Base-by-base conservation (phyloP, 2,113 vertebrate species). In the Cavia aperea region DNA sequence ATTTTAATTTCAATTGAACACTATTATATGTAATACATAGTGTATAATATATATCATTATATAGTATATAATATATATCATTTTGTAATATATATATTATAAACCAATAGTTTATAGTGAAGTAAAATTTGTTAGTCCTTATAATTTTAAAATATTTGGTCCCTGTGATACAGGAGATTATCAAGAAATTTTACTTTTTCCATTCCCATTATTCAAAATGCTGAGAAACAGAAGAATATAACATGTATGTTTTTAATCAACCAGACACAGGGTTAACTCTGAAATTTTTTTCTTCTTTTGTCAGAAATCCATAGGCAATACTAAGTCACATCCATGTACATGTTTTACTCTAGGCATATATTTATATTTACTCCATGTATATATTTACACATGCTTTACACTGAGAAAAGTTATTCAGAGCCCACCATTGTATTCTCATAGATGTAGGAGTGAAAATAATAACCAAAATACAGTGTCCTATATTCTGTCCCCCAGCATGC, bases 1-100 rank as follows among this genome's bases (percentile, higher is more conserved):
- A 93, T 85, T 91, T 94, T 92, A 77, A 85, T 89, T 93, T 88
- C 65, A 93, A 36, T 31, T 93, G 49, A 94, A 79, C 62, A 70
- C 85, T 85, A 31, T 75, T 90, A 14, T 94, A 60, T 43, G 60
- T 56, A 60, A n/a, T 66, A 72, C 19, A n/a, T 86, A 79, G 31
- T 24, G 43, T 43, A 43, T 72, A n/a, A 39, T 26, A 31, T 31
- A 49, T 49, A 78, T 49, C 51, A 58, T 81, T 7, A 75, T 79
- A 68, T 86, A 91, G 5, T 89, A 81, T 39, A 88, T 90, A 94
- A 51, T 86, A 62, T 90, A 95, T 92, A 36, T 2, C 39, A 39
- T 39, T 39, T 39, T 7, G 49, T 51, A 51, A 54, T 54, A 54
- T 54, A 9, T 54, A 54, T 54, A 54, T 54, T 54, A 54, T 54